Evolutionary conservation across 1,140 invertebrate genomes (phyloP), one percentile per base, ranked within the genome.

Genomic region (Asobara japonica): DNA sequence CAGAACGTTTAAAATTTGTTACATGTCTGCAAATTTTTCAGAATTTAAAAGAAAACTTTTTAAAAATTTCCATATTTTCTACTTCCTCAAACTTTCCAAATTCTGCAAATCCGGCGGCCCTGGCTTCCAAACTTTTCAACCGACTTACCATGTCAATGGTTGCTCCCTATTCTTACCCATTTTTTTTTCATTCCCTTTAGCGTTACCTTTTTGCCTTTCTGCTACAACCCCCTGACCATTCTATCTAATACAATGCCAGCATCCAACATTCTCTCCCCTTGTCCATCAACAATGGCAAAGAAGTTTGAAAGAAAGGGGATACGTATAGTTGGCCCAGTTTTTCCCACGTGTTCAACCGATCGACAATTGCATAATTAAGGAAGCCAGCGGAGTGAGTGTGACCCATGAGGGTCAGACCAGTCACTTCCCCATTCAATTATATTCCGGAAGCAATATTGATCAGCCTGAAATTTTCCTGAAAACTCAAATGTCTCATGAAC

Each of bases 261-360:
- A 25, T 5, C 51, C 51, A 20, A 56, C 22, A 16, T 31, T 3
- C 27, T 27, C 66, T 20, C 66, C 7, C 45, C 10, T 48, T 56
- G 45, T n/a, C 31, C 41, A 65, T 71, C 33, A 18, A 48, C 56
- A 27, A 56, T 56, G 25, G 22, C 13, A 11, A 25, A 56, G 22
- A 25, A 56, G 25, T 56, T 25, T 56, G 51, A 56, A 56, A 56
- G 8, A 27, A 27, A 16, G 22, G 22, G 51, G 51, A 0, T 7
- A 56, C 13, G 18, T 51, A 65, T 65, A 16, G 30, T 65, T 71
- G 69, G 27, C 38, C 69, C 62, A 71, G 61, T 65, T 71, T 71
- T 65, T 27, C 69, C 27, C 69, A 71, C 69, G 65, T 65, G 29
- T 29, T 64, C 48, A 29, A 56, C 13, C 33, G 30, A 65, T 71